A percentile compares a stretch with the other conserved stretches of the same genome.
Evolutionary conservation across 2,113 vertebrate species (phyloP).

Genomic region (Pomatostomus ruficeps): DNA sequence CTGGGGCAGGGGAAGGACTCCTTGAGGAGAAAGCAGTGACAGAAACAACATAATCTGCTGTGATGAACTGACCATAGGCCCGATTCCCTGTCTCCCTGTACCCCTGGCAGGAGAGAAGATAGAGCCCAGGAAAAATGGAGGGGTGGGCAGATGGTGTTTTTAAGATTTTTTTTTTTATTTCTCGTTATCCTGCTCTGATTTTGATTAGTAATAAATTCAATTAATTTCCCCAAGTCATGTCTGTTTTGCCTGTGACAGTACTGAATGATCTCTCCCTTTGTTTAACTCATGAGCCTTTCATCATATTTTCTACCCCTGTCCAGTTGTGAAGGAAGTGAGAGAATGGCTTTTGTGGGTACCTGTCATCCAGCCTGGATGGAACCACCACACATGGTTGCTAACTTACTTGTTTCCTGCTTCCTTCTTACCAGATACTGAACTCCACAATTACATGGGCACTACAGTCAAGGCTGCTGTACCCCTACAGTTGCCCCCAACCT

Average conservation of each 20-base stretch:
- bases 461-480: not conserved
- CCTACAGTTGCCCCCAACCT: fast-evolving
- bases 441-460: not conserved
- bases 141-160: not conserved
- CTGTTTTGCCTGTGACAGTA: not conserved
- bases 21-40: not conserved
- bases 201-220: not conserved
- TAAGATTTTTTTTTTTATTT: not conserved
- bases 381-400: not conserved
- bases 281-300: not conserved
- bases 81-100: not conserved
- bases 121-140: not conserved
- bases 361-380: not conserved
- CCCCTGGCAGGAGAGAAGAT: not conserved
- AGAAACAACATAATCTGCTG: not conserved
- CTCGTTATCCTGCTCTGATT: not conserved
- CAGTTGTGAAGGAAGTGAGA: not conserved
- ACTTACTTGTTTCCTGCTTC: not conserved
- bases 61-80: not conserved
- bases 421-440: not conserved
- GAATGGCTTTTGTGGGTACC: not conserved
- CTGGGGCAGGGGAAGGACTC: not conserved
- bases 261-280: not conserved
- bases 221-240: not conserved
- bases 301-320: not conserved